Evolutionary conservation across 2,888 invertebrate species (phyloP), one percentile per base, ranked within the genome.

Genomic region (Tenthredo scrophulariae): DNA sequence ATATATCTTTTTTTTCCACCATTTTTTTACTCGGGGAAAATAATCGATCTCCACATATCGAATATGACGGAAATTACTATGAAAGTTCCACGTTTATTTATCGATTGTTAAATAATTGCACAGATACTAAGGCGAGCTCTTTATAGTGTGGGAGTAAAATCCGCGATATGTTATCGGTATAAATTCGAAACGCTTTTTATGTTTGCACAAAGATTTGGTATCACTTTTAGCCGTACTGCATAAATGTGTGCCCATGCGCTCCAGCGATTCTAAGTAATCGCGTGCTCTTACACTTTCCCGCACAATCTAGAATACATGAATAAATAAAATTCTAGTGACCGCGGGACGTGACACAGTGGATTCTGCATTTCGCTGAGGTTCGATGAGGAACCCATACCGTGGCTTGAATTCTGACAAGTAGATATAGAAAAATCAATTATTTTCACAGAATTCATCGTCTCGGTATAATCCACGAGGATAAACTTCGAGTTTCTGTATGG

Each of bases 301-400:
- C 70, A 70, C 18, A 37, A 70, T 70, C 70, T 70, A 37, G 70
- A 70, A 37, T 70, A 37, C 37, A 37, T 70, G 70, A 70, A 70
- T 70, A 70, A 70, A 70, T 37, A 70, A 33, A 33, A 33, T 37
- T 33, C 9, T 70, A 9, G n/a, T 37, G 33, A n/a, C 37, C 70
- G 70, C 37, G 37, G 37, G n/a, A 37, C 70, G 70, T 70, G 70
- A 33, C 70, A 70, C 70, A 70, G 70, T 7, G 5, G 37, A 70
- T 37, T 70, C n/a, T 29, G 70, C n/a, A 70, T 70, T 37, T 70
- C 2, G 37, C 70, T n/a, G 37, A 70, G 37, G 18, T 70, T 70
- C 37, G 70, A 70, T 13, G 26, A 70, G 29, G 29, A 70, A 70
- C 7, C 37, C 4, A n/a, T 54, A 18, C 13, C 70, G n/a, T 33